Conservation (phyloP, 2,888 invertebrate genomes). For the Eilema caniola region DNA sequence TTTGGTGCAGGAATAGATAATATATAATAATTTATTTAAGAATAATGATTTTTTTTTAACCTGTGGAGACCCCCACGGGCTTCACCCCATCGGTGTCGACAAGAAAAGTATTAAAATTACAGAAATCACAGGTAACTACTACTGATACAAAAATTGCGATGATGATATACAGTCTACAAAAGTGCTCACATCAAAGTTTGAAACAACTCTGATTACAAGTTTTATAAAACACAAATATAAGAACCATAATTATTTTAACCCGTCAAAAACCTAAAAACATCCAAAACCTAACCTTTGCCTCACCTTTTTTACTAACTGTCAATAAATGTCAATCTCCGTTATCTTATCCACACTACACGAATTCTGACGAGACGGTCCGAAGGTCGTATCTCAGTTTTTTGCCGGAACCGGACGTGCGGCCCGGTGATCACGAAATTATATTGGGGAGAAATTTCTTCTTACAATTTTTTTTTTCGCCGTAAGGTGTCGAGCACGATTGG, state of each 20-base stretch:
- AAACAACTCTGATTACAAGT: background rate
- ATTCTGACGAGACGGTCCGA: conserved; percentile 69
- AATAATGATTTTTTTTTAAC: no score
- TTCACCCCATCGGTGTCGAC: no score
- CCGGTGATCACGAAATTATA: conserved; percentile 86
- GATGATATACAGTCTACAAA: no score
- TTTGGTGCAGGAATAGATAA: no score
- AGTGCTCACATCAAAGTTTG: no score
- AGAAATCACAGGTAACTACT: no score
- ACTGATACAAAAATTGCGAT: no score
- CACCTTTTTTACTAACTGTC: conserved; percentile 14
- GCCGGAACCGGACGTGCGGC: conserved; percentile 82
- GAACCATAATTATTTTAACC: no score
- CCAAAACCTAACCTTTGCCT: background rate
- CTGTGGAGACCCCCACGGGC: no score
- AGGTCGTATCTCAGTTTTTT: conserved; percentile 79
- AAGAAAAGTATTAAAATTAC: no score
- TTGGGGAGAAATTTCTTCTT: conserved; percentile 74
- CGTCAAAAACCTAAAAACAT: background rate
- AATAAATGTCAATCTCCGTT: conserved; percentile 21
- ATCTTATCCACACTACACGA: conserved; percentile 68
- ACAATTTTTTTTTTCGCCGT: conserved; percentile 59
- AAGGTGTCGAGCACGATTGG: conserved; percentile 80
- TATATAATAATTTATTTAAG: no score
- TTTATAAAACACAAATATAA: no score